Conservation (phyloP, 2,888 invertebrate species). For the Druceiella hillmani region DNA sequence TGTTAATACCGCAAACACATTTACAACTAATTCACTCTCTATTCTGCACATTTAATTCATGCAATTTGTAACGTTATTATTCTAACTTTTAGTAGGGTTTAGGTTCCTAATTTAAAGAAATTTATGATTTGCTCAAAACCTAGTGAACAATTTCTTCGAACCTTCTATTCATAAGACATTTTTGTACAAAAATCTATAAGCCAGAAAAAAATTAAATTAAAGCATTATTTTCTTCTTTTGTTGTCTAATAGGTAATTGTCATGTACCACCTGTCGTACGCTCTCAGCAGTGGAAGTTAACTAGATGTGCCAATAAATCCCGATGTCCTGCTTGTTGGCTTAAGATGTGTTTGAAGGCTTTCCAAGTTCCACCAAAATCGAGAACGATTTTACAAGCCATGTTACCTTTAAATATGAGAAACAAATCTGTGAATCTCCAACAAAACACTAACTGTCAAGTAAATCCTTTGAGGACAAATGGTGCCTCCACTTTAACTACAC, state of each 20-base stretch:
- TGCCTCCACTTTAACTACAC: conserved; percentile 26
- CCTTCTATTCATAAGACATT: too few relatives aligned
- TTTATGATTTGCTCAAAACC: too few relatives aligned
- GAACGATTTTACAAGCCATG: conserved; percentile 61
- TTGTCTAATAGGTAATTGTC: conserved; percentile 67
- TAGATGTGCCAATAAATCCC: conserved; percentile 63
- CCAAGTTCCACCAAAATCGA: conserved; percentile 66
- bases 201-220: too few relatives aligned
- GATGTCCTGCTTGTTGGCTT: conserved; percentile 85
- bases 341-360: conserved; percentile 77
- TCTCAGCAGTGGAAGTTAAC: conserved; percentile 66
- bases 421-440: conserved; percentile 30
- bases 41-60: too few relatives aligned
- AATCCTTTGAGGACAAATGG: conserved; percentile 36
- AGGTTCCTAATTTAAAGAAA: too few relatives aligned
- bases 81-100: too few relatives aligned
- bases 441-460: conserved; percentile 30
- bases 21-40: too few relatives aligned
- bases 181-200: too few relatives aligned
- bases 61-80: too few relatives aligned
- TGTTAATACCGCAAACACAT: too few relatives aligned
- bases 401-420: conserved; percentile 61
- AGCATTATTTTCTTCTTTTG: conserved; percentile 25
- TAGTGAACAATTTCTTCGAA: too few relatives aligned
- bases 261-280: conserved; percentile 64